phyloP scores from a whole-genome alignment of 2,888 invertebrate species.

The Calliphora vomitoria region DNA sequence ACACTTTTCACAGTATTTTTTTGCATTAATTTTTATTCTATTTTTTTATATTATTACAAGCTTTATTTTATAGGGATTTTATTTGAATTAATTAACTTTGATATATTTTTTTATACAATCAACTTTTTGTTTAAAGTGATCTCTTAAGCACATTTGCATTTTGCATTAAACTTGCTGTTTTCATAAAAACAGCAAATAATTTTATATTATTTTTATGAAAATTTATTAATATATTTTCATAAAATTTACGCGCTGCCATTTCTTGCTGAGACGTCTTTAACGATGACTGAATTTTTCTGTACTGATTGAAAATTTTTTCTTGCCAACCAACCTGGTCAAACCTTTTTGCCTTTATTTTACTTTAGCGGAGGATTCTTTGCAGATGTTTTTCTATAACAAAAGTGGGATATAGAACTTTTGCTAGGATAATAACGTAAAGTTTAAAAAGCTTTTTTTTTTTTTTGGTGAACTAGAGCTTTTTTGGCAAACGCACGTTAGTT shows the following conservation, averaged over 20 bases:
- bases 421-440: constrained; percentile 50
- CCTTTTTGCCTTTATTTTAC: constrained; percentile 32
- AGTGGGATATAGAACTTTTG: constrained; percentile 16
- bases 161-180: constrained; percentile 84
- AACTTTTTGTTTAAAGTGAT: constrained; percentile 79
- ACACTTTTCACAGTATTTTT: constrained; percentile 56
- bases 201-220: constrained; percentile 84
- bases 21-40: constrained; percentile 43
- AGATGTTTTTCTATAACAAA: constrained; percentile 51
- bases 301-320: constrained; percentile 75
- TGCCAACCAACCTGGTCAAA: constrained; percentile 50
- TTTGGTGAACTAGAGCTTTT: constrained; percentile 5
- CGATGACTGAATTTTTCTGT: constrained; percentile 80
- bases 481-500: constrained; percentile 4
- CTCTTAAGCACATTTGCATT: constrained; percentile 82
- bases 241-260: constrained; percentile 84
- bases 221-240: constrained; percentile 82
- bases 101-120: constrained; percentile 12
- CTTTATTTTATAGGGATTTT: constrained; percentile 35
- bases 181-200: constrained; percentile 84
- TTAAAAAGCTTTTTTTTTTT: constrained; percentile 43
- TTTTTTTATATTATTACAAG: constrained; percentile 40
- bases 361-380: constrained; percentile 46
- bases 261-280: constrained; percentile 77
- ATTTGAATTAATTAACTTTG: constrained; percentile 22